Percentiles rank a stretch among this genome's conserved stretches.
Evolutionary conservation across 2,888 invertebrate genomes (phyloP).

Genomic region (Drosophila cracens): DNA sequence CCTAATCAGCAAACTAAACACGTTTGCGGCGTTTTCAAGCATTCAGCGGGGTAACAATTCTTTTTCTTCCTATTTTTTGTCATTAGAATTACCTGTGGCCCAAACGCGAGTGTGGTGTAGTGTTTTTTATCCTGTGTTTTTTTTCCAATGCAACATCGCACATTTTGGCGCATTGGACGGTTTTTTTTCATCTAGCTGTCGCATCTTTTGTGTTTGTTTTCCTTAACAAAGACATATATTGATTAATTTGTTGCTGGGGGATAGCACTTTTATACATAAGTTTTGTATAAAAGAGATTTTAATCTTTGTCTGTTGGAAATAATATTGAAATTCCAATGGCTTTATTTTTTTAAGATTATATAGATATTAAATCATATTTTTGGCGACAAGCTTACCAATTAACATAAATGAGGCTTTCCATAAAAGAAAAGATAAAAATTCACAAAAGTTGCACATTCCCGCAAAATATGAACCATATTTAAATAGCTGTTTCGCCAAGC

Average conservation of each 20-base stretch:
- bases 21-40: slow-evolving; percentile 54
- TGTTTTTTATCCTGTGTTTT: slow-evolving; percentile 21
- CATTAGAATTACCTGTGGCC: slow-evolving; percentile 41
- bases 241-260: slow-evolving; percentile 48
- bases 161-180: slow-evolving; percentile 2
- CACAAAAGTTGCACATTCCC: too few relatives aligned
- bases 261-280: not conserved
- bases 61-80: slow-evolving; percentile 11
- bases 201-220: slow-evolving; percentile 13
- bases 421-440: not conserved
- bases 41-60: slow-evolving; percentile 34
- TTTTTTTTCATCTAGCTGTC: slow-evolving; percentile 13
- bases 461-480: not conserved
- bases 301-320: not conserved
- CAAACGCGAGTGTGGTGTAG: slow-evolving; percentile 12
- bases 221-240: slow-evolving; percentile 42
- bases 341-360: not conserved
- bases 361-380: not conserved
- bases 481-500: not conserved
- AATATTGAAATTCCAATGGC: not conserved
- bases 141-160: slow-evolving; percentile 42
- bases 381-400: not conserved
- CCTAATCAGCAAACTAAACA: slow-evolving; percentile 63
- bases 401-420: not conserved
- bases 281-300: not conserved